Evolutionary conservation across 2,113 vertebrate species (phyloP).

Genomic region (Protobothrops mucrosquamatus): DNA sequence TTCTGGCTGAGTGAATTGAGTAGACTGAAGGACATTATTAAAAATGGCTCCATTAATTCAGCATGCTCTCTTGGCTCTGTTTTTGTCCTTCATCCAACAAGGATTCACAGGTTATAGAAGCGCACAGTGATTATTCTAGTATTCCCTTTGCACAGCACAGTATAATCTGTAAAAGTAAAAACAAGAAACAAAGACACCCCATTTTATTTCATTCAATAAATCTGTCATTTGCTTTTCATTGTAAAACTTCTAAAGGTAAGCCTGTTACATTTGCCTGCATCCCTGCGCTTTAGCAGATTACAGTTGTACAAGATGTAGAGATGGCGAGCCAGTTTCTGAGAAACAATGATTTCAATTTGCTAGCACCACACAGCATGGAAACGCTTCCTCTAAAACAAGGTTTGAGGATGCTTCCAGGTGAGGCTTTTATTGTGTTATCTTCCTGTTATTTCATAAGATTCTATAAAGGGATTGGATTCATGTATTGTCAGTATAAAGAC

Average conservation of each 20-base stretch:
- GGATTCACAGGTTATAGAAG: background rate
- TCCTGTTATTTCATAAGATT: background rate
- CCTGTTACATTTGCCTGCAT: background rate
- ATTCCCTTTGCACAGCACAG: background rate
- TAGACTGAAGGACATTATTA: background rate
- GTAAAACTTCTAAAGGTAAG: background rate
- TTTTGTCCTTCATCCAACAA: background rate
- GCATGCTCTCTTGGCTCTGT: background rate
- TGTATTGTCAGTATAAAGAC: background rate
- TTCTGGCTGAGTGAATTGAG: background rate
- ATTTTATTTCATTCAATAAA: background rate
- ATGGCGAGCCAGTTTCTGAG: background rate
- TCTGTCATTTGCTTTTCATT: background rate
- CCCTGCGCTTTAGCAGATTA: background rate
- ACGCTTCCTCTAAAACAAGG: background rate
- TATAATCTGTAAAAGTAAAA: background rate
- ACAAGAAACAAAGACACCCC: background rate
- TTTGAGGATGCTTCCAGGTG: background rate
- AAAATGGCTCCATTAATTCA: background rate
- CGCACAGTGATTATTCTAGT: background rate
- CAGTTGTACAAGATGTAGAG: background rate
- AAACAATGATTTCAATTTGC: background rate
- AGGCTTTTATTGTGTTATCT: background rate
- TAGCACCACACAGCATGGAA: background rate
- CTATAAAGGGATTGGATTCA: background rate